Evolutionary conservation across 2,113 vertebrate species (phyloP).

Genomic region (Rallus limicola): DNA sequence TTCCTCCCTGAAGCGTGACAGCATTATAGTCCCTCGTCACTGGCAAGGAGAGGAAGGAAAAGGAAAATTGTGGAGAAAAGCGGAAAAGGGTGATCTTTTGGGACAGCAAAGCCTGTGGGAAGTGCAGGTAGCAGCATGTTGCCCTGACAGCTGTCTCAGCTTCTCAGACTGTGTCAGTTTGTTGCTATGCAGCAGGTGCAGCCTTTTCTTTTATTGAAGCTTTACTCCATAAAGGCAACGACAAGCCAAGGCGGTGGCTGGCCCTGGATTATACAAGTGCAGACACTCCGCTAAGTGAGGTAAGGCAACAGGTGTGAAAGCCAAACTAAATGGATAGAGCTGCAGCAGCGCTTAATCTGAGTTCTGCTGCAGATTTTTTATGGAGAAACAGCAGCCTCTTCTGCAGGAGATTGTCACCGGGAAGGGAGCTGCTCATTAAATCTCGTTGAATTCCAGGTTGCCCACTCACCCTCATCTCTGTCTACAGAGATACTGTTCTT

Average conservation of each 20-base stretch:
- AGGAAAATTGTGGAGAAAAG: conserved; percentile 67
- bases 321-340: conserved; percentile 35
- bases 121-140: conserved; percentile 82
- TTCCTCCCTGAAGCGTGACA: conserved; percentile 75
- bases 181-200: conserved; percentile 83
- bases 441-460: background rate
- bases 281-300: conserved; percentile 82
- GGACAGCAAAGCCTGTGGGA: conserved; percentile 71
- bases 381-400: conserved; percentile 39
- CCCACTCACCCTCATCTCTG: background rate
- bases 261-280: conserved; percentile 81
- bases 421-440: conserved; percentile 1
- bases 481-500: background rate
- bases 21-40: conserved; percentile 61
- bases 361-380: conserved; percentile 51
- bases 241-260: conserved; percentile 80
- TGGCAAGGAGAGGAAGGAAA: conserved; percentile 67
- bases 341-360: conserved; percentile 64
- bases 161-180: conserved; percentile 76
- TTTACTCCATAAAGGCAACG: conserved; percentile 75
- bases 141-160: conserved; percentile 78
- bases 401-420: conserved; percentile 18
- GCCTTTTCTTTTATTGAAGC: conserved; percentile 75
- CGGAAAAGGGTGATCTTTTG: conserved; percentile 69
- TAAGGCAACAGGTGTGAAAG: conserved; percentile 83